These are phyloP conservation scores for Pachyrhynchus sulphureomaculatus DNA, from an alignment of 1,140 invertebrate species.

Conservation along the genomic window DNA sequence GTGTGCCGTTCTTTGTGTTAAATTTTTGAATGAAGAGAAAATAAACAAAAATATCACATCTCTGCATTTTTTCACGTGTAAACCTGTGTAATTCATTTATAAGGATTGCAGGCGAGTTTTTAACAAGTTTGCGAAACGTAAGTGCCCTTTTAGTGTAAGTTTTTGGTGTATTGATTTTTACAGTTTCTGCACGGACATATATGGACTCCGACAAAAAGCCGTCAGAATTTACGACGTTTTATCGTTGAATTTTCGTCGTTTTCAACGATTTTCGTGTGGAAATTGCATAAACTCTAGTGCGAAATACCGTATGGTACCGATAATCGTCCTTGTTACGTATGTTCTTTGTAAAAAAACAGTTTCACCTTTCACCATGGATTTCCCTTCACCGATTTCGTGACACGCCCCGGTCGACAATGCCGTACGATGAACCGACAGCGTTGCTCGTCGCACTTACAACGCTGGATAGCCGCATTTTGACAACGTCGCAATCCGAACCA, in stretches of 20 bases:
- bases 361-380: background rate
- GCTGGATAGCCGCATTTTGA: no score
- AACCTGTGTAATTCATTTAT: no score
- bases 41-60: no score
- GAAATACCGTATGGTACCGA: constrained; percentile 1
- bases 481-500: background rate
- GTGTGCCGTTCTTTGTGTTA: no score
- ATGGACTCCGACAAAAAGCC: constrained; percentile 22
- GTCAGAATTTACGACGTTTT: background rate
- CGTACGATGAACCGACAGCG: background rate
- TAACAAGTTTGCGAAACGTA: constrained; percentile 12
- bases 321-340: background rate
- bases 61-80: no score
- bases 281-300: constrained; percentile 8
- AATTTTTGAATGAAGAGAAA: no score
- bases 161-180: constrained; percentile 30
- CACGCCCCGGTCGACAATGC: constrained; percentile 4
- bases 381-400: background rate
- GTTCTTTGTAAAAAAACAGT: background rate
- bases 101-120: constrained; percentile 1
- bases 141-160: constrained; percentile 13
- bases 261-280: constrained; percentile 2
- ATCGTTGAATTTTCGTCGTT: constrained; percentile 12
- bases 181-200: constrained; percentile 19
- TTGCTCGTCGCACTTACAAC: background rate